These are phyloP conservation scores for Scylla paramamosain DNA, from an alignment of 1,140 invertebrate genomes.

Conservation along the genomic window DNA sequence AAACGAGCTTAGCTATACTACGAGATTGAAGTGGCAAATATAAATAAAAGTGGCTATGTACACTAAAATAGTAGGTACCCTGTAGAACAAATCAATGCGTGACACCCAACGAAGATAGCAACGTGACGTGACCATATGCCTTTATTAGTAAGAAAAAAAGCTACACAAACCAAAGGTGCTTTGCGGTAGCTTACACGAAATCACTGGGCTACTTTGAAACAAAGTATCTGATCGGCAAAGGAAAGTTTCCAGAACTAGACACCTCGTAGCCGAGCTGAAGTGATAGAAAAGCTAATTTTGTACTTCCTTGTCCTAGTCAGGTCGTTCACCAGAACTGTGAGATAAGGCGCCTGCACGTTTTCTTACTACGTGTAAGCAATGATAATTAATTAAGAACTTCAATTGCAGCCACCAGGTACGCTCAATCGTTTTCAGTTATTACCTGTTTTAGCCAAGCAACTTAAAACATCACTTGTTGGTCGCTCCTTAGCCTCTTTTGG, in stretches of 20 bases:
- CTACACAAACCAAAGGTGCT: slow-evolving; percentile 9
- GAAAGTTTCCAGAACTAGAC: not conserved
- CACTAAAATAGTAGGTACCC: slow-evolving; percentile 68
- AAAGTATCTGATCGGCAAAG: not conserved
- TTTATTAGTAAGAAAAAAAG: slow-evolving; percentile 53
- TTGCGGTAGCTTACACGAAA: not conserved
- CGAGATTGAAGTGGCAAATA: slow-evolving; percentile 39
- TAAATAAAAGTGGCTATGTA: slow-evolving; percentile 67
- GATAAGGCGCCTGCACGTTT: not conserved
- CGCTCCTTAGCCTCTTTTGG: not conserved
- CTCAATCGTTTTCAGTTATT: not conserved
- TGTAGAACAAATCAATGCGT: slow-evolving; percentile 69
- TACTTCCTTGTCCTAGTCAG: slow-evolving; percentile 65
- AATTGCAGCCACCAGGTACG: not conserved
- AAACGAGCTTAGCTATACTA: slow-evolving; percentile 39
- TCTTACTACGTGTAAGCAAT: not conserved
- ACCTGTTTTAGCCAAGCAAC: not conserved
- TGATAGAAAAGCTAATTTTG: slow-evolving; percentile 54
- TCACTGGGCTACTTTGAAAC: slow-evolving; percentile 27
- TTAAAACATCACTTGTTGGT: not conserved
- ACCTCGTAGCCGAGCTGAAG: slow-evolving; percentile 53
- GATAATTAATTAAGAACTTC: not conserved
- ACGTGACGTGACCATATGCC: slow-evolving; percentile 42
- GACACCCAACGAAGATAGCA: slow-evolving; percentile 66
- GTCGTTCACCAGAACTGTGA: slow-evolving; percentile 17